Conservation (phyloP, 2,113 vertebrate genomes). For the Melanotaenia duboulayi region DNA sequence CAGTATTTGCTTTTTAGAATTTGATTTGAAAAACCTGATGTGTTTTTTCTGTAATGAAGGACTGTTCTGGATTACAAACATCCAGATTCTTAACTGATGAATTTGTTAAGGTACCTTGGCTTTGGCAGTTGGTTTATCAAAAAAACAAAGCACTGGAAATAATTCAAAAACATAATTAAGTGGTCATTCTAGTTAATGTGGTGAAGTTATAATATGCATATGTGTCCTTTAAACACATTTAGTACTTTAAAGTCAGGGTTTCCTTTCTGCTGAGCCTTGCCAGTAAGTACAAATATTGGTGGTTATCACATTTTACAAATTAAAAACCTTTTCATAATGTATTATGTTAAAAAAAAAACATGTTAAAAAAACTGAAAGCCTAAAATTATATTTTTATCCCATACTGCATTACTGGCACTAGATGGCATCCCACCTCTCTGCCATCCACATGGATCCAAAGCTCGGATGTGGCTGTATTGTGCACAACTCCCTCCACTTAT, state of each 20-base stretch:
- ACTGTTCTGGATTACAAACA: too few species aligned
- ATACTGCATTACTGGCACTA: slow-evolving; percentile 83
- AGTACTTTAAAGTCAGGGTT: background rate
- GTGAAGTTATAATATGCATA: background rate
- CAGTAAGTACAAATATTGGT: background rate
- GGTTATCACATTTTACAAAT: too few species aligned
- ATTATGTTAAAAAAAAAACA: background rate
- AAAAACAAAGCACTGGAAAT: background rate
- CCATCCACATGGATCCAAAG: slow-evolving; percentile 64
- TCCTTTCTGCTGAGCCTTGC: background rate
- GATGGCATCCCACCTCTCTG: slow-evolving; percentile 78
- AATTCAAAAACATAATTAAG: background rate
- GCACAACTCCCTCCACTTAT: slow-evolving; percentile 47
- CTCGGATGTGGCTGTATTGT: slow-evolving; percentile 60
- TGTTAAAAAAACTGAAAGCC: background rate
- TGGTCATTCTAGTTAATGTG: background rate
- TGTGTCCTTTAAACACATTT: background rate
- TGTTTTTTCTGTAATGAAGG: too few species aligned
- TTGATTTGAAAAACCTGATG: too few species aligned
- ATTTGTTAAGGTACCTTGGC: background rate
- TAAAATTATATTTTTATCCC: slow-evolving; percentile 2
- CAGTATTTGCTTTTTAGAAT: too few species aligned
- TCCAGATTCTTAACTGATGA: too few species aligned
- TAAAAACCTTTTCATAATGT: background rate
- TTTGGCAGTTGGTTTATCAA: background rate